A percentile compares a stretch with the other conserved stretches of the same genome.
phyloP scores from a whole-genome alignment of 2,113 vertebrate genomes.

The Coreoperca whiteheadi region DNA sequence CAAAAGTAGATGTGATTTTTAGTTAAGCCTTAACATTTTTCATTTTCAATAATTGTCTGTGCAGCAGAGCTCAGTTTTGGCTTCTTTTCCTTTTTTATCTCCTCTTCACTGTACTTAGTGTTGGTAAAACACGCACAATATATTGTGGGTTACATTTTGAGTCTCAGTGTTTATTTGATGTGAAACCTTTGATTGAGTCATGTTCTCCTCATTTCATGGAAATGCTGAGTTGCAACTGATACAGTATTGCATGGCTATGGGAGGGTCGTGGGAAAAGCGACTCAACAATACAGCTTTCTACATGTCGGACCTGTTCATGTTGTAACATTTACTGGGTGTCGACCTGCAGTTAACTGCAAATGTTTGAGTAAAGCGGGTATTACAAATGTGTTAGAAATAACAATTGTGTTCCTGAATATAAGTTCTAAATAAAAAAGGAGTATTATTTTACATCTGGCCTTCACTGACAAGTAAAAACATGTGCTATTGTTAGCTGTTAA shows the following conservation, averaged over 20 bases:
- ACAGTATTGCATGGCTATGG: constrained; percentile 21
- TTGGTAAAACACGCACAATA: background rate
- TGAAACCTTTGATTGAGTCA: constrained; percentile 26
- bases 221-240: constrained; percentile 36
- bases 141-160: background rate
- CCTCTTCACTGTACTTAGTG: background rate
- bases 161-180: constrained; percentile 6
- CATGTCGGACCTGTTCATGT: constrained; percentile 58
- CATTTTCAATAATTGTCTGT: background rate
- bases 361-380: constrained; percentile 36
- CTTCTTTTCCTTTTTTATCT: background rate
- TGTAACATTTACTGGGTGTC: constrained; percentile 67
- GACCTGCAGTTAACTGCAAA: constrained; percentile 29
- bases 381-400: constrained; percentile 34
- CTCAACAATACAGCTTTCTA: constrained; percentile 38
- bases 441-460: constrained; percentile 22
- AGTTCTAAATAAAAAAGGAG: constrained; percentile 3
- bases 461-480: constrained; percentile 20
- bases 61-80: background rate
- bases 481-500: constrained; percentile 36
- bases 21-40: background rate
- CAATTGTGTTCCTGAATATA: constrained; percentile 19
- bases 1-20: background rate
- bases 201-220: constrained; percentile 13
- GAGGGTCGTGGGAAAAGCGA: constrained; percentile 67